Percentiles rank a stretch among this genome's conserved stretches.
Conservation (phyloP, 2,113 vertebrate species). For the Platysternon megacephalum region DNA sequence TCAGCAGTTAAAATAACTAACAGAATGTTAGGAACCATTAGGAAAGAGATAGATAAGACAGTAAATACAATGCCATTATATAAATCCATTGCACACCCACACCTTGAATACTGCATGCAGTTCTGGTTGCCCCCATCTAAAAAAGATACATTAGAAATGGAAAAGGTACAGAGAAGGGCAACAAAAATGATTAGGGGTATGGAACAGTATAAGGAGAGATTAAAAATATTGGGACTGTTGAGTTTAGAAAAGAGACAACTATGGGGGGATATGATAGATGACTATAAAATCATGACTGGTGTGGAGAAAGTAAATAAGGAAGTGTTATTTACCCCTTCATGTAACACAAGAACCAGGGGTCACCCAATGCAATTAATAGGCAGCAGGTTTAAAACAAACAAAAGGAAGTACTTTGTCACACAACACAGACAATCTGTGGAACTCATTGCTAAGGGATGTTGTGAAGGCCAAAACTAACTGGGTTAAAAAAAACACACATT, state of each 20-base stretch:
- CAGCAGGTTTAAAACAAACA: background rate
- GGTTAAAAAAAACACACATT: no score
- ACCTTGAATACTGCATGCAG: background rate
- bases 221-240: no score
- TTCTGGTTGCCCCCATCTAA: background rate
- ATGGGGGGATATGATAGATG: background rate
- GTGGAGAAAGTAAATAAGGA: background rate
- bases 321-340: background rate
- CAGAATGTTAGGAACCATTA: background rate
- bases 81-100: background rate
- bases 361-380: background rate
- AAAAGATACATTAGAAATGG: background rate
- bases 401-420: background rate
- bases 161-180: background rate
- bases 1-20: background rate
- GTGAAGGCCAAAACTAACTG: no score
- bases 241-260: background rate
- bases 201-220: background rate
- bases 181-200: background rate
- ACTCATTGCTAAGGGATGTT: background rate
- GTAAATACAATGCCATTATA: background rate
- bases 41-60: background rate
- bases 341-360: background rate
- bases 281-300: background rate
- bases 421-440: background rate